Percentiles rank a stretch among this genome's conserved stretches.
These are phyloP conservation scores for Otocyon megalotis DNA, from an alignment of 2,113 vertebrate genomes.

Conservation along the genomic window DNA sequence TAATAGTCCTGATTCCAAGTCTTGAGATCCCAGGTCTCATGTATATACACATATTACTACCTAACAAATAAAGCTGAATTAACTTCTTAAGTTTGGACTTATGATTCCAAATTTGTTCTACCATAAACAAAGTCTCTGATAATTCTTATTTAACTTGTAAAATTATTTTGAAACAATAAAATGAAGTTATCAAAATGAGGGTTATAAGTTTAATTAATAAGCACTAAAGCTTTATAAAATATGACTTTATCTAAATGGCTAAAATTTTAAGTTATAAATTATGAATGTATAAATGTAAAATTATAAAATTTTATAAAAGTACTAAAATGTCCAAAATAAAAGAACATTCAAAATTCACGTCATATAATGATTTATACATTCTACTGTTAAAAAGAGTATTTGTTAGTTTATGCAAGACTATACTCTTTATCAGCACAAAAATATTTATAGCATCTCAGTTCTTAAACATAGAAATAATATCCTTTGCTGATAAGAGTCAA, in stretches of 20 bases:
- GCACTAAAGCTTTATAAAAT: constrained; percentile 1
- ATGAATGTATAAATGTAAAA: neutral
- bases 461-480: constrained; percentile 36
- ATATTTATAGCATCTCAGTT: neutral
- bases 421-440: constrained; percentile 16
- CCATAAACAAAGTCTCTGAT: neutral
- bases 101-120: neutral
- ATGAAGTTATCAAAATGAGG: constrained; percentile 13
- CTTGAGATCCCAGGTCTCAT: constrained; percentile 7
- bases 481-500: neutral
- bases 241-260: neutral
- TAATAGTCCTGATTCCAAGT: constrained; percentile 26
- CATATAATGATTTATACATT: neutral
- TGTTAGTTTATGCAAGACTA: neutral
- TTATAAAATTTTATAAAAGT: neutral
- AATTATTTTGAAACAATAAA: constrained; percentile 40
- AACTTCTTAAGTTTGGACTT: constrained; percentile 49
- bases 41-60: neutral
- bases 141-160: constrained; percentile 11
- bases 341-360: neutral
- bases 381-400: neutral
- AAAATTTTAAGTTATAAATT: neutral
- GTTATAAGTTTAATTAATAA: neutral
- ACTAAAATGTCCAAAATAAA: neutral
- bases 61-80: neutral